Conservation (phyloP, 2,888 invertebrate species). For the Adelognathus sp. region DNA sequence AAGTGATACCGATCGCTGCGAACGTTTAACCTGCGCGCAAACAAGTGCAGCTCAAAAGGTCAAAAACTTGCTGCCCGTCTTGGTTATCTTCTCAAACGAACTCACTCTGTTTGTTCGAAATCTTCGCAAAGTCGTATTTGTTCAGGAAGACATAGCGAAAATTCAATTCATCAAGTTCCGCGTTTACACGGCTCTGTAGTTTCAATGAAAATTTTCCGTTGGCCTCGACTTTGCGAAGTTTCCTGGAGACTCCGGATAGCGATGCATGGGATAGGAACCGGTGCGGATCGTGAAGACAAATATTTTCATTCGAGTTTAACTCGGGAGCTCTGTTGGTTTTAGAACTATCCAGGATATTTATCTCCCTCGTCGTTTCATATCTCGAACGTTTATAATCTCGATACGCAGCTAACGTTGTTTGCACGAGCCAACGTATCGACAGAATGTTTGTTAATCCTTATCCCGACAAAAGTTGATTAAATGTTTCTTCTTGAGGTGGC, state of each 20-base stretch:
- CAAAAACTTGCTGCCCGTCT: background rate
- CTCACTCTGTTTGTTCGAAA: background rate
- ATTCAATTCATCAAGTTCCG: background rate
- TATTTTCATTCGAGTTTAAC: conserved; percentile 31
- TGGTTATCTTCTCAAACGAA: background rate
- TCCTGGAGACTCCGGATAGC: background rate
- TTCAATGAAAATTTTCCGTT: background rate
- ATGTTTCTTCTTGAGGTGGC: too few species aligned
- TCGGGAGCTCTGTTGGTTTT: conserved; percentile 13
- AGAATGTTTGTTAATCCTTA: background rate
- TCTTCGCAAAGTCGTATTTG: background rate
- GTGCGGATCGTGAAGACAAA: conserved; percentile 16
- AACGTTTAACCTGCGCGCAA: too few species aligned
- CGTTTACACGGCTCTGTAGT: background rate
- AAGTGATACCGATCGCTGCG: too few species aligned
- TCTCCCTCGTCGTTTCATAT: conserved; percentile 5
- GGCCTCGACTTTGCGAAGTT: background rate
- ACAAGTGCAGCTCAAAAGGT: background rate
- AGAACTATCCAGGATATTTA: conserved; percentile 11
- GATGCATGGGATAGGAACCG: background rate
- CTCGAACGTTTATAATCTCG: conserved; percentile 24
- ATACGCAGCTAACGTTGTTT: background rate
- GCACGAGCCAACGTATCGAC: too few species aligned
- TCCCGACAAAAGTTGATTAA: background rate
- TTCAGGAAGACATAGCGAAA: background rate